Evolutionary conservation across 1,140 invertebrate genomes (phyloP).

Genomic region (Neodiprion fabricii): DNA sequence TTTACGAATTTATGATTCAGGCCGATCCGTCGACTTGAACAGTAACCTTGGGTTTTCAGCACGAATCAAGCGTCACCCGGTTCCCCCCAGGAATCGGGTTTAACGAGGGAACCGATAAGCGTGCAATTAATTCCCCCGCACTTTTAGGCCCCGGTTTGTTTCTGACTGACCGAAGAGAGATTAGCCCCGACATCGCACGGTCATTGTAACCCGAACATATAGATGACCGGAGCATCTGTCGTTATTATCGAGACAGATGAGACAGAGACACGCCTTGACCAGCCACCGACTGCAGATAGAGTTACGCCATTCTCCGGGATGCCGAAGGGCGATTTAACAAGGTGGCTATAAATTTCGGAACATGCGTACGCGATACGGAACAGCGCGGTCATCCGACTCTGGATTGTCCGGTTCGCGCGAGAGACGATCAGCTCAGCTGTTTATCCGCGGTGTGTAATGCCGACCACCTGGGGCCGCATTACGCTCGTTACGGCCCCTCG

Average conservation of each 20-base stretch:
- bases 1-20: too few species aligned
- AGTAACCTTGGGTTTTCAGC: too few species aligned
- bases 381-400: background rate
- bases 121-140: too few species aligned
- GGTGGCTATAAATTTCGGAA: slow-evolving; percentile 7
- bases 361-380: background rate
- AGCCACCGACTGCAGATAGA: background rate
- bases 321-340: slow-evolving; percentile 4
- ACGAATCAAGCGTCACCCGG: background rate
- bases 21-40: too few species aligned
- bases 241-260: slow-evolving; percentile 7
- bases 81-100: too few species aligned
- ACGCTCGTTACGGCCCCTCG: background rate
- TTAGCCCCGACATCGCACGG: too few species aligned
- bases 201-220: background rate
- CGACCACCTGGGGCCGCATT: background rate
- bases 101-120: too few species aligned
- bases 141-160: too few species aligned
- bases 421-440: too few species aligned
- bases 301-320: background rate
- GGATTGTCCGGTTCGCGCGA: background rate
- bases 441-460: too few species aligned
- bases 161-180: too few species aligned
- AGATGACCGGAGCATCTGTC: background rate
- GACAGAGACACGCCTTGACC: slow-evolving; percentile 6